A percentile compares a stretch with the other conserved stretches of the same genome.
Evolutionary conservation across 1,140 invertebrate genomes (phyloP).

Genomic region (Drosophila sp.): DNA sequence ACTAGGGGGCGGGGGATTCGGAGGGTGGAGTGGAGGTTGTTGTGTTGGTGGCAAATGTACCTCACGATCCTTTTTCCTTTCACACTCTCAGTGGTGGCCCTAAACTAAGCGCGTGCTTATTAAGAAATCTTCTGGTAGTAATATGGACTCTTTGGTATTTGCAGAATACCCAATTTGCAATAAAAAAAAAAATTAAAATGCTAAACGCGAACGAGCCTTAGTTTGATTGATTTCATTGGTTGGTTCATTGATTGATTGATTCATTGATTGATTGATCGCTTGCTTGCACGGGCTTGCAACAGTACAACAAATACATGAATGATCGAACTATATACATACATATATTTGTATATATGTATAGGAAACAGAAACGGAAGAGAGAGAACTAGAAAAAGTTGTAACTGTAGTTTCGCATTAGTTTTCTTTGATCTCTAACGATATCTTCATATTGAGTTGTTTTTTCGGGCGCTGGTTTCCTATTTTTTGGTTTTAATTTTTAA

Average conservation of each 20-base stretch:
- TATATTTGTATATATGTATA: constrained; percentile 40
- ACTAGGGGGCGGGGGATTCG: neutral
- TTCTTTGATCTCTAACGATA: constrained; percentile 11
- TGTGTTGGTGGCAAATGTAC: neutral
- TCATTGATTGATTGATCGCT: constrained; percentile 27
- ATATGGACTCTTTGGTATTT: constrained; percentile 83
- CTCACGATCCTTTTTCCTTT: neutral
- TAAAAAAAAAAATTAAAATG: constrained; percentile 47
- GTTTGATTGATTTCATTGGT: constrained; percentile 10
- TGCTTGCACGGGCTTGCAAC: constrained; percentile 42
- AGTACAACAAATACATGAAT: constrained; percentile 22
- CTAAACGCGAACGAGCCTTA: constrained; percentile 47
- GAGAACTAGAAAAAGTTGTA: constrained; percentile 62
- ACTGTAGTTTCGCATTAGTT: constrained; percentile 63
- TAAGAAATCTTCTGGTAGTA: constrained; percentile 83
- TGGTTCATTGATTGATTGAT: constrained; percentile 29
- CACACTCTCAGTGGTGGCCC: constrained; percentile 17
- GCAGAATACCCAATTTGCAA: constrained; percentile 69
- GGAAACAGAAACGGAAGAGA: constrained; percentile 45
- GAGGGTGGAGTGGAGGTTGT: neutral
- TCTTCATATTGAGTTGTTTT: constrained; percentile 35
- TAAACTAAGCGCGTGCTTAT: constrained; percentile 70
- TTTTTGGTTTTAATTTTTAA: constrained; percentile 25
- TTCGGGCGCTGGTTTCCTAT: constrained; percentile 41
- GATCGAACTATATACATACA: constrained; percentile 50